These are phyloP conservation scores for Dioctria rufipes DNA, from an alignment of 2,888 invertebrate genomes.

Conservation along the genomic window DNA sequence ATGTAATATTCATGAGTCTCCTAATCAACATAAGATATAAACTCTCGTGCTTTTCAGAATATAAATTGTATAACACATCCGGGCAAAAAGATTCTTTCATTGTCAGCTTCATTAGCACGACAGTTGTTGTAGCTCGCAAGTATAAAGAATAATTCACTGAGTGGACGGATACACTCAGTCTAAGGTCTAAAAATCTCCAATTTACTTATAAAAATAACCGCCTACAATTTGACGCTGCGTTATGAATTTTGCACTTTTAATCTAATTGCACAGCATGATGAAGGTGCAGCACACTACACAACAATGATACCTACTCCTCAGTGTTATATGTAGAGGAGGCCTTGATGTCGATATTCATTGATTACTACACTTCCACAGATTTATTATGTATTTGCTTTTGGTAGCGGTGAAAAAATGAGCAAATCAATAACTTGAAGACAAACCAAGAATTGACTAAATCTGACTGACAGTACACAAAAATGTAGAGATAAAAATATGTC, in stretches of 20 bases:
- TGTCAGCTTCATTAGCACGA: slow-evolving; percentile 43
- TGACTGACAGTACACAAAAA: too few relatives aligned
- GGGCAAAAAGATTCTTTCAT: slow-evolving; percentile 32
- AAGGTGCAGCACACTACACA: neutral
- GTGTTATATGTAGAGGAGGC: too few relatives aligned
- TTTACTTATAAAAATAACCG: slow-evolving; percentile 37
- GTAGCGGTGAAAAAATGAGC: too few relatives aligned
- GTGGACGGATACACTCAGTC: neutral
- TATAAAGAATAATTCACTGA: slow-evolving; percentile 12
- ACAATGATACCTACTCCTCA: neutral
- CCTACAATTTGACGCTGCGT: slow-evolving; percentile 14
- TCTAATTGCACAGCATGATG: slow-evolving; percentile 28
- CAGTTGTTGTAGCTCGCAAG: slow-evolving; percentile 4
- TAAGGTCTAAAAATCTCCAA: slow-evolving; percentile 38
- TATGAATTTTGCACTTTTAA: slow-evolving; percentile 35
- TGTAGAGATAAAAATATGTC: too few relatives aligned
- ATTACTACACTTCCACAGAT: too few relatives aligned
- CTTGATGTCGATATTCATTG: neutral
- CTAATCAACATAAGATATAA: slow-evolving; percentile 7
- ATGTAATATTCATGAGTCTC: slow-evolving; percentile 20
- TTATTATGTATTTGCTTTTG: too few relatives aligned
- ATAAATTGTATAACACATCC: slow-evolving; percentile 41
- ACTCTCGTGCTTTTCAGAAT: slow-evolving; percentile 34
- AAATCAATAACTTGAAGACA: too few relatives aligned
- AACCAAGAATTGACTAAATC: too few relatives aligned